Percentiles rank a stretch among this genome's conserved stretches.
Evolutionary conservation across 2,888 invertebrate genomes (phyloP).

Genomic region (Carterocephalus palaemon): DNA sequence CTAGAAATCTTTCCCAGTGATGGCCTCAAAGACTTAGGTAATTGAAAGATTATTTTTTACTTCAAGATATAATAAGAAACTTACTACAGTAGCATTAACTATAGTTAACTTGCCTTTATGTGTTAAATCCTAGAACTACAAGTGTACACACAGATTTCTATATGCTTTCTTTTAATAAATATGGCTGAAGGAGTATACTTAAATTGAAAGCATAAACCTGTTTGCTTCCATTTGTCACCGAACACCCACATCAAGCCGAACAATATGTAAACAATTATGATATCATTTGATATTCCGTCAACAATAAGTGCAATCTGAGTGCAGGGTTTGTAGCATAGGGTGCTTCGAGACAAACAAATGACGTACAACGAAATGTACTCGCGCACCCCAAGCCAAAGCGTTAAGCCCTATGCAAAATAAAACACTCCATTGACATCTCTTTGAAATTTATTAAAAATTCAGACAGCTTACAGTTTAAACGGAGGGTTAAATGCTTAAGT

Average conservation of each 20-base stretch:
- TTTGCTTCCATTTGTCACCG: constrained; percentile 20
- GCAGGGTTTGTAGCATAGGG: constrained; percentile 41
- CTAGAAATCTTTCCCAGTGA: too few relatives aligned
- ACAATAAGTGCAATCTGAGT: constrained; percentile 60
- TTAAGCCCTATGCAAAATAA: constrained; percentile 78
- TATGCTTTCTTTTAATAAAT: background rate
- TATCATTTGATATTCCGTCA: constrained; percentile 71
- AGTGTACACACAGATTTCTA: too few relatives aligned
- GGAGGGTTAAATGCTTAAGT: constrained; percentile 71
- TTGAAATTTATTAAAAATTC: constrained; percentile 79
- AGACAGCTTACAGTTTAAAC: constrained; percentile 69
- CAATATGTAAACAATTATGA: constrained; percentile 50
- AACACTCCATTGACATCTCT: constrained; percentile 77
- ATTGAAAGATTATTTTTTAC: too few relatives aligned
- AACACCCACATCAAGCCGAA: constrained; percentile 25
- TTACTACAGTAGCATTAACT: too few relatives aligned
- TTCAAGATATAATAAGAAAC: too few relatives aligned
- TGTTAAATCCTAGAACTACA: too few relatives aligned
- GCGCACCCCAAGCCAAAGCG: constrained; percentile 57
- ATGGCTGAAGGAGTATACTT: constrained; percentile 7
- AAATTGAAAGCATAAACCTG: constrained; percentile 20
- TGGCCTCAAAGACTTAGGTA: too few relatives aligned
- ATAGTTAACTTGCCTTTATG: too few relatives aligned
- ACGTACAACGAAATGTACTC: constrained; percentile 77
- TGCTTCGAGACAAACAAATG: constrained; percentile 67